phyloP scores from a whole-genome alignment of 2,888 invertebrate species.

The Hydropsyche betteni region DNA sequence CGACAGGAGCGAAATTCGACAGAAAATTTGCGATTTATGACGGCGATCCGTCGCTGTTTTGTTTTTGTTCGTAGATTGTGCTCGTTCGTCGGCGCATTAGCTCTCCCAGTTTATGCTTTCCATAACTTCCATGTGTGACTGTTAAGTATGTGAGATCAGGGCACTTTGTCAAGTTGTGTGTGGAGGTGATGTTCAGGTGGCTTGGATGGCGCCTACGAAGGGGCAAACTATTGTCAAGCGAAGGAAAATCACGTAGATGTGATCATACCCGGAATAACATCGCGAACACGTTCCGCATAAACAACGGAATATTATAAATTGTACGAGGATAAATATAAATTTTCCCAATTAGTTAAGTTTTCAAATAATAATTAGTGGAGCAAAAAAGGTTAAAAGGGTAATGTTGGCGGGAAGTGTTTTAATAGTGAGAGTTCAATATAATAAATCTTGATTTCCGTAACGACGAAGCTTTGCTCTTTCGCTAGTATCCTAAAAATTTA shows the following conservation, averaged over 20 bases:
- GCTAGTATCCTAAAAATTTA: constrained; percentile 16
- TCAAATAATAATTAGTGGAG: too few relatives aligned
- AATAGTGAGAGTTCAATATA: not conserved
- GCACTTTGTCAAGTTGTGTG: constrained; percentile 39
- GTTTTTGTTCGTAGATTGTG: constrained; percentile 4
- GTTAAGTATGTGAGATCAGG: constrained; percentile 37
- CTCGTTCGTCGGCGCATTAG: constrained; percentile 23
- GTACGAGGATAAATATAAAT: too few relatives aligned
- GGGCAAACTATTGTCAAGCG: constrained; percentile 18
- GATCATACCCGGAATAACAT: constrained; percentile 10
- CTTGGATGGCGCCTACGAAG: not conserved
- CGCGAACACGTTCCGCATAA: not conserved
- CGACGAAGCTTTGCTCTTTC: not conserved
- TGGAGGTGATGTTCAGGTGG: constrained; percentile 39
- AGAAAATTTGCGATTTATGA: not conserved
- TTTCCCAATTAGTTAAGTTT: too few relatives aligned
- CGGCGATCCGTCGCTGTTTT: not conserved
- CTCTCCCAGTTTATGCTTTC: constrained; percentile 39
- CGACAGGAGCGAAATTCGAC: too few relatives aligned
- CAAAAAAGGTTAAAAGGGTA: too few relatives aligned
- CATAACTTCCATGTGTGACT: constrained; percentile 41
- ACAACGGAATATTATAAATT: not conserved
- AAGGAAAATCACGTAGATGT: not conserved
- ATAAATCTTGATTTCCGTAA: constrained; percentile 14
- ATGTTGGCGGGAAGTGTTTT: not conserved